A percentile compares a stretch with the other conserved stretches of the same genome.
These are phyloP conservation scores for Pogonognathellus flavescens DNA, from an alignment of 1,140 invertebrate species.

Conservation along the genomic window DNA sequence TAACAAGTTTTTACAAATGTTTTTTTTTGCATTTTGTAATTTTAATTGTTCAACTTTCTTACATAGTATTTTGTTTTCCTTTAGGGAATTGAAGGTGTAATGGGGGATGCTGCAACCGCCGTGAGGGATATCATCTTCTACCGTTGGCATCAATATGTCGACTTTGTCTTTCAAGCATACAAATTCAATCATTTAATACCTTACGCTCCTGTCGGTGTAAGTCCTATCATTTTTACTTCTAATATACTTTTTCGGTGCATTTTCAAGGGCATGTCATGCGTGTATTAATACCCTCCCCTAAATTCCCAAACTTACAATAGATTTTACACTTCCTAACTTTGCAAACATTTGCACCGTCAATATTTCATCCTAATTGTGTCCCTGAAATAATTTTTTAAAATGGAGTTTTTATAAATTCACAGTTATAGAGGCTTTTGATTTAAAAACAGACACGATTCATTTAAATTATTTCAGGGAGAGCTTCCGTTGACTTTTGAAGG, in stretches of 20 bases:
- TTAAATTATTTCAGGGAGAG: background rate
- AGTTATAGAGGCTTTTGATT: too few species aligned
- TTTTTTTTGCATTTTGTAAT: background rate
- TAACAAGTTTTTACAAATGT: too few species aligned
- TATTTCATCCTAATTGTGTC: too few species aligned
- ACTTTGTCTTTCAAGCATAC: slow-evolving; percentile 71
- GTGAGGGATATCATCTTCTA: slow-evolving; percentile 75
- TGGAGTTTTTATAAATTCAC: background rate
- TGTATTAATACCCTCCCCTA: too few species aligned
- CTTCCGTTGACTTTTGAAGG: slow-evolving; percentile 3
- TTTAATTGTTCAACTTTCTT: too few species aligned
- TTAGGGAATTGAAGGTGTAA: slow-evolving; percentile 67
- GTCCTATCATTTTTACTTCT: background rate
- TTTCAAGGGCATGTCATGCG: too few species aligned
- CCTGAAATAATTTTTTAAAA: too few species aligned
- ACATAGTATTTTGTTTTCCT: background rate
- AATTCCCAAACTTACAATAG: too few species aligned
- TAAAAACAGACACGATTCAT: background rate
- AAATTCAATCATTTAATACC: slow-evolving; percentile 68
- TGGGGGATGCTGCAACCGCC: slow-evolving; percentile 74
- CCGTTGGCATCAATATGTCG: slow-evolving; percentile 70
- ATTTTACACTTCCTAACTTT: too few species aligned
- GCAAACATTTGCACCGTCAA: too few species aligned
- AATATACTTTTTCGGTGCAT: too few species aligned
- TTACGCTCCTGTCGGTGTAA: slow-evolving; percentile 70